Percentiles rank a stretch among this genome's conserved stretches.
phyloP scores from a whole-genome alignment of 2,888 invertebrate species.

The Cerceris rybyensis region DNA sequence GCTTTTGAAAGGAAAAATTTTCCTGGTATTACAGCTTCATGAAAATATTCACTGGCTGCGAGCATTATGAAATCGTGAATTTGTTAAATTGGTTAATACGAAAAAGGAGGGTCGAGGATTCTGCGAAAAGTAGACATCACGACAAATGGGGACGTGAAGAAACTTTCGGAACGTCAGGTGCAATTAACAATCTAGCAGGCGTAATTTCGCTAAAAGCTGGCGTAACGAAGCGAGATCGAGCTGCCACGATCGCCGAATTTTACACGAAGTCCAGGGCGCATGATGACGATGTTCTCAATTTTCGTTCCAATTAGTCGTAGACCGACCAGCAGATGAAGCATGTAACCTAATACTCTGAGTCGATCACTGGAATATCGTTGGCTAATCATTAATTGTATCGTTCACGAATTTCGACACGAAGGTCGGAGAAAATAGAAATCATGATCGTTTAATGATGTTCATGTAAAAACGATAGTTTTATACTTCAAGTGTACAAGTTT shows the following conservation, averaged over 20 bases:
- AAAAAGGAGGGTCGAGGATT: background rate
- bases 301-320: slow-evolving; percentile 59
- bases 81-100: background rate
- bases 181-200: slow-evolving; percentile 54
- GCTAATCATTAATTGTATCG: slow-evolving; percentile 38
- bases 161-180: slow-evolving; percentile 42
- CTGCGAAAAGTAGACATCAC: background rate
- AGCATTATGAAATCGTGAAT: background rate
- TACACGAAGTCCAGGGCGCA: slow-evolving; percentile 34
- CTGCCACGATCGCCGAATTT: slow-evolving; percentile 56
- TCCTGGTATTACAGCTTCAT: background rate
- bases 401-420: slow-evolving; percentile 22
- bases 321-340: slow-evolving; percentile 20
- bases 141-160: slow-evolving; percentile 19
- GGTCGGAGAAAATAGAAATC: slow-evolving; percentile 15
- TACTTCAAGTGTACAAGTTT: too few relatives aligned
- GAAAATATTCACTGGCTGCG: background rate
- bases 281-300: slow-evolving; percentile 55
- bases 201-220: slow-evolving; percentile 66
- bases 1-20: too few relatives aligned
- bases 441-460: background rate
- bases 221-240: slow-evolving; percentile 43
- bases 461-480: background rate
- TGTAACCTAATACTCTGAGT: slow-evolving; percentile 43
- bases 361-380: slow-evolving; percentile 48